phyloP scores from a whole-genome alignment of 2,113 vertebrate genomes.

The Sphyrna mokarran region DNA sequence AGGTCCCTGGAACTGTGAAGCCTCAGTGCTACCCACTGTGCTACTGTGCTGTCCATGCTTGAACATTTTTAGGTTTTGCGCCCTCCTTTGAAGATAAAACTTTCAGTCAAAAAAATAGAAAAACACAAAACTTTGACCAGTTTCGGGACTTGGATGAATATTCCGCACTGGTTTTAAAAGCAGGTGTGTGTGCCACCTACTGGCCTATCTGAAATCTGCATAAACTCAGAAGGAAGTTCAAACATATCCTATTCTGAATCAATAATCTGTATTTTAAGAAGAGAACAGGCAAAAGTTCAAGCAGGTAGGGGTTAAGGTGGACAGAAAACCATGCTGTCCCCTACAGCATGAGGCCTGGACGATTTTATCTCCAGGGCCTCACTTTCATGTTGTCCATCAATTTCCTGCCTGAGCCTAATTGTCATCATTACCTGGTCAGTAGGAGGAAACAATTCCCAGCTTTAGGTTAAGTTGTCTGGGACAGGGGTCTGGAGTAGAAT shows the following conservation, averaged over 20 bases:
- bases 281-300: neutral
- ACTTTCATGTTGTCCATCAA: neutral
- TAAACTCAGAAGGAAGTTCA: neutral
- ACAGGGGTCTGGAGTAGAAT: neutral
- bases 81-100: neutral
- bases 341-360: neutral
- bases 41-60: too few relatives aligned
- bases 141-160: neutral
- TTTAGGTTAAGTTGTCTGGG: neutral
- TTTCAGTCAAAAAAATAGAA: neutral
- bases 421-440: neutral
- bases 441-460: neutral
- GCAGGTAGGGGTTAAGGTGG: neutral
- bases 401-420: neutral
- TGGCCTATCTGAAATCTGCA: neutral
- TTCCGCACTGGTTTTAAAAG: neutral
- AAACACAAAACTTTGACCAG: neutral
- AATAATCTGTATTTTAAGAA: neutral
- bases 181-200: constrained; percentile 14
- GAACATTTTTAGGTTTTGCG: neutral
- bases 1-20: too few relatives aligned
- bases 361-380: neutral
- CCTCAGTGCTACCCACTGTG: too few relatives aligned
- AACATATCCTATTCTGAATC: neutral
- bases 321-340: neutral